Evolutionary conservation across 64 coral and sea anemone species (phyloP).

Genomic region (Catalaphyllia jardinei): DNA sequence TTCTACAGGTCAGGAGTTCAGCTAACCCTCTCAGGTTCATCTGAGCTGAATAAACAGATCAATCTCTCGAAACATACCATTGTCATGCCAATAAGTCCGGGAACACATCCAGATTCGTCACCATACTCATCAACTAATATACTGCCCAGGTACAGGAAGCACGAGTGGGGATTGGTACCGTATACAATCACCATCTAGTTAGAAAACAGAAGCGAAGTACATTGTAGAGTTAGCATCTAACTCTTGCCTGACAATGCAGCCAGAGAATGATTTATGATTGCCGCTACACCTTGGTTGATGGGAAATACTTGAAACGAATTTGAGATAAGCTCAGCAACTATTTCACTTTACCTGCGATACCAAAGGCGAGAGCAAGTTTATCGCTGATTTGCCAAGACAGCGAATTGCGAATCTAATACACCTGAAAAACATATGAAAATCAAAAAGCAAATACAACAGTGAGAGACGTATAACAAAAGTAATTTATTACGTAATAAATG

Average conservation of each 20-base stretch:
- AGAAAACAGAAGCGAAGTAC: background rate
- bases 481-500: no score
- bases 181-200: slow-evolving; percentile 80
- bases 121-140: slow-evolving; percentile 98
- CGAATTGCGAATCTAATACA: slow-evolving; percentile 92
- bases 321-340: background rate
- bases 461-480: background rate
- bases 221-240: background rate
- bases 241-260: background rate
- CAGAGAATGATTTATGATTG: background rate
- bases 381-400: slow-evolving; percentile 84
- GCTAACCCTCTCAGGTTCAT: no score
- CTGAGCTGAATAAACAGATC: no score
- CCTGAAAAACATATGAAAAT: slow-evolving; percentile 28
- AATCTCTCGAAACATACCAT: slow-evolving; percentile 47
- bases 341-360: slow-evolving; percentile 68
- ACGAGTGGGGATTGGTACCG: slow-evolving; percentile 81
- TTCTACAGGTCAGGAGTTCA: no score
- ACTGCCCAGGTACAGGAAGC: slow-evolving; percentile 92
- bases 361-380: slow-evolving; percentile 75
- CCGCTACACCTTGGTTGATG: background rate
- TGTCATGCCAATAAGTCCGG: slow-evolving; percentile 85
- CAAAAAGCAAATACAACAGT: background rate
- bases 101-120: slow-evolving; percentile 78
- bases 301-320: background rate